Evolutionary conservation across 2,113 vertebrate species (phyloP).

Genomic region (Channa maculata): DNA sequence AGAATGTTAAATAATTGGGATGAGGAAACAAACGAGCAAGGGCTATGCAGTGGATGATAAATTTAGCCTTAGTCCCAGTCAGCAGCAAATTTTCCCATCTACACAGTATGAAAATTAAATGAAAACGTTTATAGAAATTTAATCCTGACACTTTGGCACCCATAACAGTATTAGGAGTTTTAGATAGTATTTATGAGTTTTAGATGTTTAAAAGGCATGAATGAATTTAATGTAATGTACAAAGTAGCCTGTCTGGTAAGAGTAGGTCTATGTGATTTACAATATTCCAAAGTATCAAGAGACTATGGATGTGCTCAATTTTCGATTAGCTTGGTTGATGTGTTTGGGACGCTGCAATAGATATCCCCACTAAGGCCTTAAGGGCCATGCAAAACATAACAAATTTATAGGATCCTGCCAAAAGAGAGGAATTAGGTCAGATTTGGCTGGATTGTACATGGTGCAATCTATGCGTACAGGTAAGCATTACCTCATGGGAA

Average conservation of each 20-base stretch:
- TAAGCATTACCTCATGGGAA: too few species aligned
- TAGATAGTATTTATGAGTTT: not conserved
- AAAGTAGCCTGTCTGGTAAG: conserved; percentile 34
- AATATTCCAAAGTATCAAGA: conserved; percentile 44
- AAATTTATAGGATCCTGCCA: not conserved
- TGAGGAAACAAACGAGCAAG: conserved; percentile 35
- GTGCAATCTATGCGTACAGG: too few species aligned
- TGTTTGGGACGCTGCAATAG: conserved; percentile 59
- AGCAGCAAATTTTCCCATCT: not conserved
- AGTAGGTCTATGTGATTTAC: conserved; percentile 45
- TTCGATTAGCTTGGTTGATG: conserved; percentile 66
- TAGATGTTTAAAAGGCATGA: conserved; percentile 52
- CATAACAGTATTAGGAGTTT: conserved; percentile 12
- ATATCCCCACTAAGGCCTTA: conserved; percentile 39
- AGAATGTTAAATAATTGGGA: conserved; percentile 73
- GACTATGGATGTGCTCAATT: conserved; percentile 73
- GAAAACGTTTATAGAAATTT: conserved; percentile 40
- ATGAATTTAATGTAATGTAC: conserved; percentile 61
- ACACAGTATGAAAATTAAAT: conserved; percentile 49
- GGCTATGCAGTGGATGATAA: conserved; percentile 49
- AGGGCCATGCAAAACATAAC: not conserved
- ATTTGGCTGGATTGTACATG: too few species aligned
- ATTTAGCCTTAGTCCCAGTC: conserved; percentile 36
- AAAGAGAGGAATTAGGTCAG: too few species aligned
- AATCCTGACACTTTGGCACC: conserved; percentile 8